Conservation (phyloP, 2,888 invertebrate species). For the Megaustenia siamemsis region DNA sequence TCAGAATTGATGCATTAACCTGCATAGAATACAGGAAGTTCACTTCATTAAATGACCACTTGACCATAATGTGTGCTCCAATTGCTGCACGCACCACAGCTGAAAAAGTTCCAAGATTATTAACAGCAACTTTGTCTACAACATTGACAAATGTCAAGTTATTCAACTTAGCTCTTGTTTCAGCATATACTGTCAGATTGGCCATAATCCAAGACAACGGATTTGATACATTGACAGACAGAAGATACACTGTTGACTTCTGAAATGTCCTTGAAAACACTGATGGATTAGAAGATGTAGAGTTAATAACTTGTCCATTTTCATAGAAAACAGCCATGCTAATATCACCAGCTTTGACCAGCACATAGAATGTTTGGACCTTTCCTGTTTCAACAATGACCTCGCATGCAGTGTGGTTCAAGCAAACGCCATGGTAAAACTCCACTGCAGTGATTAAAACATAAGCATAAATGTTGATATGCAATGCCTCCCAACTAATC, state of each 20-base stretch:
- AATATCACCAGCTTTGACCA: slow-evolving; percentile 34
- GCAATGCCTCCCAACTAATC: slow-evolving; percentile 40
- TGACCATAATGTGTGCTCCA: slow-evolving; percentile 11
- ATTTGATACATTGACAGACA: slow-evolving; percentile 54
- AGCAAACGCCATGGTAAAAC: slow-evolving; percentile 48
- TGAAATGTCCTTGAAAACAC: slow-evolving; percentile 55
- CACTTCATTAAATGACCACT: slow-evolving; percentile 39
- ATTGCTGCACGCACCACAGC: neutral
- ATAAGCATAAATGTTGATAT: slow-evolving; percentile 9
- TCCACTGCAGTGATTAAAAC: slow-evolving; percentile 37
- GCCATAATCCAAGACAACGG: slow-evolving; percentile 47
- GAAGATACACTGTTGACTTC: slow-evolving; percentile 54
- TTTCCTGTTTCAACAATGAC: slow-evolving; percentile 49
- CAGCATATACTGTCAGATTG: slow-evolving; percentile 48
- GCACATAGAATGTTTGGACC: slow-evolving; percentile 35
- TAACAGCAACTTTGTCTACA: slow-evolving; percentile 8
- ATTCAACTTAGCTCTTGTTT: slow-evolving; percentile 39
- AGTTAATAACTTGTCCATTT: slow-evolving; percentile 15
- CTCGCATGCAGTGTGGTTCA: slow-evolving; percentile 12
- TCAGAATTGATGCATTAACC: neutral
- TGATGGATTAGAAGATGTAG: slow-evolving; percentile 5
- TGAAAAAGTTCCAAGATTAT: neutral
- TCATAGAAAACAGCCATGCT: slow-evolving; percentile 1
- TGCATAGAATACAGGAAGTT: neutral
- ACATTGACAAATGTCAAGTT: neutral